Evolutionary conservation across 2,888 invertebrate genomes (phyloP).

Genomic region (Villa cingulata): DNA sequence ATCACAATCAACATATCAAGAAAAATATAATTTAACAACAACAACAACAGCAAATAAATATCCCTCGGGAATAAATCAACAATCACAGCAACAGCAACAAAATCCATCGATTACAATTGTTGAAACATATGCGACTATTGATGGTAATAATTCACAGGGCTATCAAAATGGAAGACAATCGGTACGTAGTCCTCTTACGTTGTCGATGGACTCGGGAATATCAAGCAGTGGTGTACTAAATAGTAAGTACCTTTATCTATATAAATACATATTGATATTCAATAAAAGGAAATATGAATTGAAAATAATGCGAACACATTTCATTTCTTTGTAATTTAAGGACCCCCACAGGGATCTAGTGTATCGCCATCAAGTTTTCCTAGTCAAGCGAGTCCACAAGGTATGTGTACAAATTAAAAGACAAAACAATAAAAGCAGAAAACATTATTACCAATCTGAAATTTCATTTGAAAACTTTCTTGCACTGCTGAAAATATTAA

Average conservation of each 20-base stretch:
- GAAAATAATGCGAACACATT: neutral
- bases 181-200: slow-evolving; percentile 49
- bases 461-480: too few relatives aligned
- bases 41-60: slow-evolving; percentile 7
- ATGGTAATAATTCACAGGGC: slow-evolving; percentile 7
- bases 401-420: slow-evolving; percentile 11
- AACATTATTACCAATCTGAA: too few relatives aligned
- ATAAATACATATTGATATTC: too few relatives aligned
- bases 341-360: slow-evolving; percentile 19
- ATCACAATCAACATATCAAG: slow-evolving; percentile 17
- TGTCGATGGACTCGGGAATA: slow-evolving; percentile 85
- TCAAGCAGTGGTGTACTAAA: slow-evolving; percentile 36
- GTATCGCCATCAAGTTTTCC: slow-evolving; percentile 22
- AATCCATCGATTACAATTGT: slow-evolving; percentile 9
- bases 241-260: slow-evolving; percentile 15
- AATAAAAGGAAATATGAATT: too few relatives aligned
- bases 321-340: slow-evolving; percentile 11
- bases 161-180: slow-evolving; percentile 13
- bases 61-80: slow-evolving; percentile 12
- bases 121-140: slow-evolving; percentile 14
- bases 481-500: too few relatives aligned
- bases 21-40: slow-evolving; percentile 1
- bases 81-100: slow-evolving; percentile 9
- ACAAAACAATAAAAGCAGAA: too few relatives aligned
- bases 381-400: slow-evolving; percentile 23